phyloP scores from a whole-genome alignment of 2,113 vertebrate genomes.

The Heteronetta atricapilla region DNA sequence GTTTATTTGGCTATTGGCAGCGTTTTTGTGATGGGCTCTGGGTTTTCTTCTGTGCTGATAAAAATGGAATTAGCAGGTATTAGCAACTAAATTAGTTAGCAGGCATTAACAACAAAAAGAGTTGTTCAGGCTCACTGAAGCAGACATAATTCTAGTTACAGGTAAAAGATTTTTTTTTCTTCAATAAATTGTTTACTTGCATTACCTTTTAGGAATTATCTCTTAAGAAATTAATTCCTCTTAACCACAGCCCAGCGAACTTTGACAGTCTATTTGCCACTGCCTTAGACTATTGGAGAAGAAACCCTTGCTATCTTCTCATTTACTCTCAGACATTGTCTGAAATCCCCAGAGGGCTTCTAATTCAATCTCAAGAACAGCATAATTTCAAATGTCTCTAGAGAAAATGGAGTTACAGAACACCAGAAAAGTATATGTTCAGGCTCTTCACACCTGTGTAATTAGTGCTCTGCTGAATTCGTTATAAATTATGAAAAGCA shows the following conservation, averaged over 20 bases:
- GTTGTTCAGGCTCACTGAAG: neutral
- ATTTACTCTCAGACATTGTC: neutral
- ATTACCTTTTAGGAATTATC: neutral
- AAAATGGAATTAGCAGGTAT: constrained; percentile 54
- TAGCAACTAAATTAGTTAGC: constrained; percentile 41
- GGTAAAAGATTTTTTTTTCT: neutral
- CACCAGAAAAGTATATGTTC: neutral
- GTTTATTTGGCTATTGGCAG: neutral
- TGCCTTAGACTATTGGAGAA: neutral
- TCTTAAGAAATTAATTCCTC: neutral
- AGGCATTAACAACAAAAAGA: constrained; percentile 14
- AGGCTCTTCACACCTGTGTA: neutral
- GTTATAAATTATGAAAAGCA: neutral
- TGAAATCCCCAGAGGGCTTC: neutral
- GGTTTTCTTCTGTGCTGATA: neutral
- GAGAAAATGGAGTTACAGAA: neutral
- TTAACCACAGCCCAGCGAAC: neutral
- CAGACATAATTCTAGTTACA: constrained; percentile 15
- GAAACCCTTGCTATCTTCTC: neutral
- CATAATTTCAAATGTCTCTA: neutral
- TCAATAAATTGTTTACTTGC: constrained; percentile 1
- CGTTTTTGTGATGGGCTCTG: neutral
- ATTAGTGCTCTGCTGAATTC: neutral
- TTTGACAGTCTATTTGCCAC: neutral
- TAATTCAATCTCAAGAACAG: neutral